A percentile compares a stretch with the other conserved stretches of the same genome.
Conservation (phyloP, 1,140 invertebrate genomes). For the Onthophagus taurus region DNA sequence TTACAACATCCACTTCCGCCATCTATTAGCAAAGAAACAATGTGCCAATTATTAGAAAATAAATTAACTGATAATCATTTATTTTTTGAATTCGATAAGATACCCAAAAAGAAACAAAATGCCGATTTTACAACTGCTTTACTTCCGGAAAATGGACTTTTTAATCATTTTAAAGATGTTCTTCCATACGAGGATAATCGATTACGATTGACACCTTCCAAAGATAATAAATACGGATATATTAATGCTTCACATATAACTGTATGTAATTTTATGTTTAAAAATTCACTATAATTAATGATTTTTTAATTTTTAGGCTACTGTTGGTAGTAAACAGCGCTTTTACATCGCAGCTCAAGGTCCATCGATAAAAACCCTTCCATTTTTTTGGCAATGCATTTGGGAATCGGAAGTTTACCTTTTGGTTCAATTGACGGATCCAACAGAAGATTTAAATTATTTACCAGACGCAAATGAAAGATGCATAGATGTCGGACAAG, state of each 20-base stretch:
- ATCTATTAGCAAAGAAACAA: slow-evolving; percentile 63
- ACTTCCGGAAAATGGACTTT: slow-evolving; percentile 50
- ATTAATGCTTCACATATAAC: slow-evolving; percentile 85
- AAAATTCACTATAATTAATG: background rate
- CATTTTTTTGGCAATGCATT: slow-evolving; percentile 76
- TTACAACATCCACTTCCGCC: slow-evolving; percentile 54
- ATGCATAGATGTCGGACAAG: slow-evolving; percentile 47
- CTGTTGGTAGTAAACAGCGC: slow-evolving; percentile 61
- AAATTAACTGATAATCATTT: slow-evolving; percentile 73
- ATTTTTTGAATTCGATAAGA: slow-evolving; percentile 79
- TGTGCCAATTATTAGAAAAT: slow-evolving; percentile 70
- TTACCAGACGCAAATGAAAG: slow-evolving; percentile 46
- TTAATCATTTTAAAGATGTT: slow-evolving; percentile 56
- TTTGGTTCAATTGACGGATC: slow-evolving; percentile 62
- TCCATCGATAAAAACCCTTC: slow-evolving; percentile 50
- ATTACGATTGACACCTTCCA: slow-evolving; percentile 63
- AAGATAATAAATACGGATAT: slow-evolving; percentile 75
- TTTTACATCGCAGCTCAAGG: slow-evolving; percentile 81
- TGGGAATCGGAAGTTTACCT: slow-evolving; percentile 77
- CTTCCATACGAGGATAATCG: slow-evolving; percentile 84
- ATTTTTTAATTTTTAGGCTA: slow-evolving; percentile 43
- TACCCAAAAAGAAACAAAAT: slow-evolving; percentile 65
- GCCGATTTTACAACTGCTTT: slow-evolving; percentile 58
- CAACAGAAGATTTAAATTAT: slow-evolving; percentile 52
- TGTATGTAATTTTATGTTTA: slow-evolving; percentile 36